Percentiles rank a stretch among this genome's conserved stretches.
Evolutionary conservation across 2,113 vertebrate species (phyloP).

Genomic region (Setophaga petechia): DNA sequence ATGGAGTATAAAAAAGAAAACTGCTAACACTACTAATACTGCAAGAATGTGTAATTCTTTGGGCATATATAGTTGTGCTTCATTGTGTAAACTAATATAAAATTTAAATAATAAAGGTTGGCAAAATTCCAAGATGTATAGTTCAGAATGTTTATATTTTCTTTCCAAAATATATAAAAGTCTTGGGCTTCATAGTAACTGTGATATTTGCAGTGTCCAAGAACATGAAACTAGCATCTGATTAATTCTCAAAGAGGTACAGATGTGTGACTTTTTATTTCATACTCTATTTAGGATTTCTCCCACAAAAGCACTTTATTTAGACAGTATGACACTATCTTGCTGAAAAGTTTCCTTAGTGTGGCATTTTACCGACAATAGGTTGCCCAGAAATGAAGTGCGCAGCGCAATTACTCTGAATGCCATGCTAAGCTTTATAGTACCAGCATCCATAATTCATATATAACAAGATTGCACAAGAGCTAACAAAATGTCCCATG

Average conservation of each 20-base stretch:
- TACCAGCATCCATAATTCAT: neutral
- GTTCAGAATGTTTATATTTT: neutral
- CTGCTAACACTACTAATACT: neutral
- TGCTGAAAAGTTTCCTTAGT: neutral
- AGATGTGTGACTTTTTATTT: neutral
- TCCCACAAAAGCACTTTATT: neutral
- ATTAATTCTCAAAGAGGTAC: neutral
- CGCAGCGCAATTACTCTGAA: accelerated
- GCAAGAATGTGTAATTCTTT: neutral
- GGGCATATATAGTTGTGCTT: neutral
- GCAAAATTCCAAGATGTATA: accelerated
- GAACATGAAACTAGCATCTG: accelerated
- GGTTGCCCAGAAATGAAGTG: neutral
- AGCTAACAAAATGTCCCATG: neutral
- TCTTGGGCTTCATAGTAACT: neutral
- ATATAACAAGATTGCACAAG: neutral
- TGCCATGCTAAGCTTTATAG: neutral
- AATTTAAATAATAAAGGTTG: neutral
- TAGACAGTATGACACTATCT: neutral
- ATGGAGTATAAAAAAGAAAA: neutral
- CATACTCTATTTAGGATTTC: neutral
- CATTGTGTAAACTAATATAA: neutral
- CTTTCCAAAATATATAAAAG: neutral
- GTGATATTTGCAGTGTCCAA: neutral
- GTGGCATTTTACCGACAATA: neutral